Evolutionary conservation across 1,140 invertebrate genomes (phyloP).

Genomic region (Drosophila albomicans): DNA sequence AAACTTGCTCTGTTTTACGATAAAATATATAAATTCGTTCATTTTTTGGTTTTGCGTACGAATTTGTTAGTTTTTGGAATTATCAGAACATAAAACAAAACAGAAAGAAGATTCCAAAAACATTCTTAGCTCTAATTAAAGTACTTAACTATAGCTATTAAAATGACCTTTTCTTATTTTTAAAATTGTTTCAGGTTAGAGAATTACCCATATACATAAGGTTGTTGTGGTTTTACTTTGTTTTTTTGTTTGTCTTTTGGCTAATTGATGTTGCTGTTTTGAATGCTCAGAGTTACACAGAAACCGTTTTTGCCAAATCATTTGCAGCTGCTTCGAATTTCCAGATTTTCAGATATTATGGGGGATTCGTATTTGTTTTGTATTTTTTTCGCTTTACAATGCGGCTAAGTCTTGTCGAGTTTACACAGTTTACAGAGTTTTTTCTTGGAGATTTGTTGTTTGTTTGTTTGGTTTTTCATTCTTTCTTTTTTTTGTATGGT

Average conservation of each 20-base stretch:
- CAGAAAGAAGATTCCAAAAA: too few relatives aligned
- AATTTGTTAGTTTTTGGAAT: too few relatives aligned
- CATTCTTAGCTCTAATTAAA: too few relatives aligned
- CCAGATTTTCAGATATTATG: neutral
- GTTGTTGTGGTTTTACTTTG: conserved; percentile 11
- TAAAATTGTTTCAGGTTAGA: too few relatives aligned
- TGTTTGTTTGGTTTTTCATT: neutral
- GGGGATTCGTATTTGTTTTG: conserved; percentile 1
- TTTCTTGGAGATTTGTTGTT: neutral
- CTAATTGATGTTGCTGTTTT: conserved; percentile 4
- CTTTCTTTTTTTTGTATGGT: neutral
- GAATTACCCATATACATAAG: neutral
- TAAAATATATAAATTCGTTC: too few relatives aligned
- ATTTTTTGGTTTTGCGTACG: too few relatives aligned
- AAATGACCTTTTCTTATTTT: too few relatives aligned
- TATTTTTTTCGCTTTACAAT: conserved; percentile 15
- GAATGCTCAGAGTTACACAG: conserved; percentile 2
- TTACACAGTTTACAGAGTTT: conserved; percentile 5
- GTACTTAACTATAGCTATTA: too few relatives aligned
- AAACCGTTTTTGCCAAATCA: conserved; percentile 12
- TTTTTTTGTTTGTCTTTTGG: conserved; percentile 4
- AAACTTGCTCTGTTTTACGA: too few relatives aligned
- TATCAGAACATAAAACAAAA: too few relatives aligned
- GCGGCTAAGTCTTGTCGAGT: conserved; percentile 18
- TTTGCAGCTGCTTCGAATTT: conserved; percentile 2